Conservation (phyloP, 37 sponge, comb jelly and placozoan species). For the Oopsacas minuta region DNA sequence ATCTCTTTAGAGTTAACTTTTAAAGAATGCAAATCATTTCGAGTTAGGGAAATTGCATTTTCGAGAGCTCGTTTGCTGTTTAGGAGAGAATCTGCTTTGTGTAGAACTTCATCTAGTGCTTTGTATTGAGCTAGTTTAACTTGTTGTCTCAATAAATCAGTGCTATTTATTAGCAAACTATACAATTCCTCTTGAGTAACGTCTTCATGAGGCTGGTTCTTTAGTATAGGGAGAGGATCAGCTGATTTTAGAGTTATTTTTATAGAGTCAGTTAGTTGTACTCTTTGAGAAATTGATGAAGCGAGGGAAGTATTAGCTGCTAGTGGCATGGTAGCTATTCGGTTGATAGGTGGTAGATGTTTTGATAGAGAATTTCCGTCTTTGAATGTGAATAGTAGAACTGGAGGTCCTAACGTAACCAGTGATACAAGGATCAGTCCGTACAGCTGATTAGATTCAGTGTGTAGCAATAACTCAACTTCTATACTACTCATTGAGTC, state of each 20-base stretch:
- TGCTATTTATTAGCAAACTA: constrained; percentile 6
- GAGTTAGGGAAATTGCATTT: background rate
- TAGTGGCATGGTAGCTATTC: background rate
- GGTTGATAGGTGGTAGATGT: background rate
- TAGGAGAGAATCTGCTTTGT: background rate
- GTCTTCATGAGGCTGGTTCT: background rate
- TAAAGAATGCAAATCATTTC: background rate
- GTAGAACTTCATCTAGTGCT: background rate
- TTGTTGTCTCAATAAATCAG: background rate
- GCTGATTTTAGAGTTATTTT: background rate
- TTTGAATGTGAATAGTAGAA: constrained; percentile 9
- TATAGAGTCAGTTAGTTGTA: background rate
- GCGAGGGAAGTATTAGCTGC: background rate
- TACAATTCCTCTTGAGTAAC: background rate
- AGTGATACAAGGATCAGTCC: background rate
- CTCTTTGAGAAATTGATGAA: background rate
- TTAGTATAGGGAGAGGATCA: background rate
- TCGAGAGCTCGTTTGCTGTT: background rate
- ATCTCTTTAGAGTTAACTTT: background rate
- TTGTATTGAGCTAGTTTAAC: background rate
- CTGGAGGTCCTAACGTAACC: background rate
- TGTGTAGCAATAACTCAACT: background rate
- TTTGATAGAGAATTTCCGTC: background rate
- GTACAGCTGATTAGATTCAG: background rate
- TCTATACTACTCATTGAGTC: background rate